Conservation (phyloP, 2,113 vertebrate genomes). For the Oncorhynchus gorbuscha region DNA sequence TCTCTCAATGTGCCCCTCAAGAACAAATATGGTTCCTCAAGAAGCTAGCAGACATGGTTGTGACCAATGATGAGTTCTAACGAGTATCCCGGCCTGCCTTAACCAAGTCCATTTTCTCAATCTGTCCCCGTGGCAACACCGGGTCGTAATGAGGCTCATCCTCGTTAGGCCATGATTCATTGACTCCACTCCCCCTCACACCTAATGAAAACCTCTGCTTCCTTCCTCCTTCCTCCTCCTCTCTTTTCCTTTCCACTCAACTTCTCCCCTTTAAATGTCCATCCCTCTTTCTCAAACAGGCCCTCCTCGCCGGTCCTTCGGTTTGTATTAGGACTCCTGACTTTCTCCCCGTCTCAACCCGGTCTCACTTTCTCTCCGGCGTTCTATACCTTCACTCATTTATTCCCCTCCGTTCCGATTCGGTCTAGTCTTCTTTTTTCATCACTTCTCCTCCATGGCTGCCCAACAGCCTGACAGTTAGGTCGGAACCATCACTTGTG, state of each 20-base stretch:
- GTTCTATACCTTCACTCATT: not conserved
- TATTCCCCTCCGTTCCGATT: not conserved
- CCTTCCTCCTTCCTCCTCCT: not conserved
- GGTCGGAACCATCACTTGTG: not conserved
- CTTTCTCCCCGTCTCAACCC: not conserved
- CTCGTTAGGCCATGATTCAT: conserved; percentile 9
- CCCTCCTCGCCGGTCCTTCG: not conserved
- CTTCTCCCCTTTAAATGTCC: not conserved
- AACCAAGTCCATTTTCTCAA: not conserved
- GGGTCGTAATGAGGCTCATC: not conserved
- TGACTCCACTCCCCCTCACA: not conserved
- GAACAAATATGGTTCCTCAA: not conserved
- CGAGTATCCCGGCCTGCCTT: not conserved
- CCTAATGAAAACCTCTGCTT: not conserved
- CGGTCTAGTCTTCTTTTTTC: not conserved
- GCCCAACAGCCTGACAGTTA: not conserved
- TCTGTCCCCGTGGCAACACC: conserved; percentile 7
- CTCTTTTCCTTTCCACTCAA: not conserved
- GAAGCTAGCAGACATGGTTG: not conserved
- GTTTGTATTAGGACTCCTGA: not conserved
- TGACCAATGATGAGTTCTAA: not conserved
- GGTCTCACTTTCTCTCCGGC: not conserved
- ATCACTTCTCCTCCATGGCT: not conserved
- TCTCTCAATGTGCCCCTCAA: not conserved
- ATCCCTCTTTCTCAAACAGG: not conserved